phyloP scores from a whole-genome alignment of 2,113 vertebrate species.

The Python bivittatus region DNA sequence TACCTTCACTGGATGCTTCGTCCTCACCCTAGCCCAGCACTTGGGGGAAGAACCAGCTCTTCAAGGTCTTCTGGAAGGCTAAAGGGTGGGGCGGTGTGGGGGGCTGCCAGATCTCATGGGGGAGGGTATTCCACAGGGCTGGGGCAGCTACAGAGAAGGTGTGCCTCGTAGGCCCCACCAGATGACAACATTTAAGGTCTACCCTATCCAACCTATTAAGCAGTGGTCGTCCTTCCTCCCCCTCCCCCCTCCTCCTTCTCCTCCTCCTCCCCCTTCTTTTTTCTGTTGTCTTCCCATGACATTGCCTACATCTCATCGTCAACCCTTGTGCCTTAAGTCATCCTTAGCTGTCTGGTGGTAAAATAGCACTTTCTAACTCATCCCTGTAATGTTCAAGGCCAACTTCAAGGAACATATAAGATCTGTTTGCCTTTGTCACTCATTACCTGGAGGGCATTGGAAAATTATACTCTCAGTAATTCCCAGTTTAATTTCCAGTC shows the following conservation, averaged over 20 bases:
- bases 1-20: background rate
- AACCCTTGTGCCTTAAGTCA: background rate
- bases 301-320: background rate
- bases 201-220: background rate
- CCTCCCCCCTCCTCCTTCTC: background rate
- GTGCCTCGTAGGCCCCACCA: background rate
- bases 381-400: background rate
- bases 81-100: background rate
- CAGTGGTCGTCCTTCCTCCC: background rate
- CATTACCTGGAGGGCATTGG: background rate
- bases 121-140: background rate
- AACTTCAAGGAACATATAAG: background rate
- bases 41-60: background rate
- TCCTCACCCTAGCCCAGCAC: background rate
- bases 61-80: background rate
- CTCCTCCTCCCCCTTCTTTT: background rate
- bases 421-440: background rate
- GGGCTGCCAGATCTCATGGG: background rate
- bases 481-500: background rate
- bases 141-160: background rate
- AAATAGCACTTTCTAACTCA: background rate
- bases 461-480: background rate
- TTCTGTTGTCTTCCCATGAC: background rate
- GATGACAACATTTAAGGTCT: background rate
- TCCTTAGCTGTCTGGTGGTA: background rate